These are phyloP conservation scores for Neotoma lepida DNA, from an alignment of 2,113 vertebrate species.

Conservation along the genomic window DNA sequence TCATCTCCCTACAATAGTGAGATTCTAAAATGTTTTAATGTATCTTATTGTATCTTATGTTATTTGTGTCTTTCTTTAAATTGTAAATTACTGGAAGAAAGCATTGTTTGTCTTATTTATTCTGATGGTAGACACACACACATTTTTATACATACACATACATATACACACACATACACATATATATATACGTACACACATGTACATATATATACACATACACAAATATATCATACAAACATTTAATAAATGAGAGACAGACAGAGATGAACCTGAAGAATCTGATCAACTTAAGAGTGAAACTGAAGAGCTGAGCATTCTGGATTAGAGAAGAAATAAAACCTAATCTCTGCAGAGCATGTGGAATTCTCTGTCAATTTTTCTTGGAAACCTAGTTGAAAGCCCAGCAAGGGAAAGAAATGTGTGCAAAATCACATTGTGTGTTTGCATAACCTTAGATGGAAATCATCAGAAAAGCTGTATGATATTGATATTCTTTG, in stretches of 20 bases:
- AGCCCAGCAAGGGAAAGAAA: slow-evolving; percentile 56
- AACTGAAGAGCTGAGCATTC: background rate
- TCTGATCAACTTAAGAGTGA: slow-evolving; percentile 2
- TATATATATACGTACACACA: background rate
- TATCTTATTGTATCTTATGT: background rate
- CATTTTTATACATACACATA: fast-evolving
- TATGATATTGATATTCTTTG: slow-evolving; percentile 53
- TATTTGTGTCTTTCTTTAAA: background rate
- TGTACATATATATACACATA: background rate
- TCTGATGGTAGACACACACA: background rate
- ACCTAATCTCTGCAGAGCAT: slow-evolving; percentile 35
- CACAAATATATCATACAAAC: background rate
- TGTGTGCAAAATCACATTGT: slow-evolving; percentile 50
- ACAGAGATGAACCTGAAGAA: background rate
- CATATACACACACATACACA: background rate
- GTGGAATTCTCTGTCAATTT: slow-evolving; percentile 37
- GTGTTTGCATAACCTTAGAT: slow-evolving; percentile 62
- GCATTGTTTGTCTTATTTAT: background rate
- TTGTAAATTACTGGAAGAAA: background rate
- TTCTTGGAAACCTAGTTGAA: slow-evolving; percentile 48
- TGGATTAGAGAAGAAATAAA: background rate
- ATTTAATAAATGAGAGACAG: background rate
- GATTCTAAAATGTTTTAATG: background rate
- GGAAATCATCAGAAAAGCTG: slow-evolving; percentile 59
- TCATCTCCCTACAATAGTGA: background rate